A percentile compares a stretch with the other conserved stretches of the same genome.
Evolutionary conservation across 2,113 vertebrate species (phyloP).

Genomic region (Ceyx cyanopectus): DNA sequence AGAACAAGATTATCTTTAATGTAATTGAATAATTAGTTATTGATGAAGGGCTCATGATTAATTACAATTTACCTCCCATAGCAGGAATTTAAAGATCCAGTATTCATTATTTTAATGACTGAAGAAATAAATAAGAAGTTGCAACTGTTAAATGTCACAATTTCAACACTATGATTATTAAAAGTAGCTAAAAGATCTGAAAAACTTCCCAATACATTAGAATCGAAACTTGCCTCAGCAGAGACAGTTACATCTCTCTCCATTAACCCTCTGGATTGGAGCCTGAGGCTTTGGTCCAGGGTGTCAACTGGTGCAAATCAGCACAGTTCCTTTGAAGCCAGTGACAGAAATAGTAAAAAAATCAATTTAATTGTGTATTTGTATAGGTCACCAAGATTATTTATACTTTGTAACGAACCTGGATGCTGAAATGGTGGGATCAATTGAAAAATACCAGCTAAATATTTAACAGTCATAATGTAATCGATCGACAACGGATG

Average conservation of each 20-base stretch:
- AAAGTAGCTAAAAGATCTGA: not conserved
- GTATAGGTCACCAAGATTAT: not conserved
- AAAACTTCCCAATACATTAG: not conserved
- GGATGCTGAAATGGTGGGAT: not conserved
- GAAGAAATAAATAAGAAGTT: constrained; percentile 1
- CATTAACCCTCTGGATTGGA: not conserved
- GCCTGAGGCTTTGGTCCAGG: not conserved
- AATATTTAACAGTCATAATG: not conserved
- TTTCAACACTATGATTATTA: not conserved
- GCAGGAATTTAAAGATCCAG: constrained; percentile 6
- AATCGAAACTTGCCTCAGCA: not conserved
- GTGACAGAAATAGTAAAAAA: not conserved
- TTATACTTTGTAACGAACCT: not conserved
- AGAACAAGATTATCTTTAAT: constrained; percentile 60
- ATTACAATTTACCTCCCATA: constrained; percentile 42
- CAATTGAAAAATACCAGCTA: not conserved
- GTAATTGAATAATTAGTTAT: constrained; percentile 60
- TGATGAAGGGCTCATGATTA: constrained; percentile 50
- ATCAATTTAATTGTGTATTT: not conserved
- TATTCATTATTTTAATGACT: constrained; percentile 17
- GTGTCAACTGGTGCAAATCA: not conserved
- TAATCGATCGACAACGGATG: not conserved
- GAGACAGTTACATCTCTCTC: not conserved
- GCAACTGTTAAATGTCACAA: not conserved
- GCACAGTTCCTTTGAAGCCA: not conserved